Base-by-base conservation (phyloP, 2,797 vertebrate genomes). In the Yasuhikotakia modesta region DNA sequence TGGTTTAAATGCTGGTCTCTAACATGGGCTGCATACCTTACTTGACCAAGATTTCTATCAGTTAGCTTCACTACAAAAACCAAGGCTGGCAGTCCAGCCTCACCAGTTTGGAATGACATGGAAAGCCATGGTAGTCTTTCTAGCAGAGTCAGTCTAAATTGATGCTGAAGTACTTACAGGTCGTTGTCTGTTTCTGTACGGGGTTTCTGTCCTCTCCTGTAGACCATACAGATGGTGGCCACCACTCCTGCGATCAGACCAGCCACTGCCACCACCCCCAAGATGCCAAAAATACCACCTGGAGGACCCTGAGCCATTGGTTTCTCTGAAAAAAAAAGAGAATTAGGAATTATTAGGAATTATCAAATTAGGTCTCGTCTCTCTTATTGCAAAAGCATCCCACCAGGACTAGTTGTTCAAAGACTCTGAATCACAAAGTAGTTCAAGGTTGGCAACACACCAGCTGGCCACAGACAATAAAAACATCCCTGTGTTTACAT, bases 151-250 rank as follows among this genome's bases (percentile, higher is more conserved):
- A 27, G 27, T 14, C 19, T 16, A 30, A 11, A 58, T 52, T 35
- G 5, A 83, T 58, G 70, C n/a, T 79, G 80, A 21, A 30, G 65
- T 90, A 96, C 95, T 97, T 89, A 97, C 95, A 95, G 83, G 71
- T 94, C 94, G 16, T 89, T 89, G 87, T 95, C 93, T 0, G 87
- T 87, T 72, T 91, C 91, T 0, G 89, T 88, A 70, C 80, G 91
- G 73, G 81, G 91, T 91, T 95, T 96, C 80, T 94, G 94, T 84
- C 95, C 95, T 78, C 88, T 86, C 80, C 89, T 89, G 87, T 94
- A 95, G 81, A 96, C 88, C 79, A 95, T 86, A 86, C 94, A 92
- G 78, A 96, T 91, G 0, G 95, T 93, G 60, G 94, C 87, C 19
- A 89, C 91, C 84, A 94, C 92, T 0, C 91, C 89, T 0, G 94